Conservation (phyloP, 2,888 invertebrate species). For the Griposia aprilina region DNA sequence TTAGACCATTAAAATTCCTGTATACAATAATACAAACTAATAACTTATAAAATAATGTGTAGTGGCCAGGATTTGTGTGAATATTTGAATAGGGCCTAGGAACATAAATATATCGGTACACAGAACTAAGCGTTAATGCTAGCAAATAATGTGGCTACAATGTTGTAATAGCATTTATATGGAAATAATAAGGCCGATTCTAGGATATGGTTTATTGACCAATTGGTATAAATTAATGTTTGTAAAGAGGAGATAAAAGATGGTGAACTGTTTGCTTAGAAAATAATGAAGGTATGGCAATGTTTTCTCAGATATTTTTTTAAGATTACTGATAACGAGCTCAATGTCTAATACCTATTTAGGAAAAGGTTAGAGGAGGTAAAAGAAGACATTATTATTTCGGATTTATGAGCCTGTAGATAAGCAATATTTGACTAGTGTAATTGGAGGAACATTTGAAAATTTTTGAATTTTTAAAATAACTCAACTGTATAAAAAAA, state of each 20-base stretch:
- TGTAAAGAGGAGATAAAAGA: neutral
- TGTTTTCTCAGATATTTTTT: neutral
- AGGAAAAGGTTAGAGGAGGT: neutral
- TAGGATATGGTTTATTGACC: constrained; percentile 40
- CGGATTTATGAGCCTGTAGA: neutral
- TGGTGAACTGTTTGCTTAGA: neutral
- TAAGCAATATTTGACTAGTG: no score
- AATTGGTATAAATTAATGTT: constrained; percentile 39
- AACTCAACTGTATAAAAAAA: constrained; percentile 15
- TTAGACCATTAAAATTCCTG: constrained; percentile 17
- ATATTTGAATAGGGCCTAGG: constrained; percentile 46
- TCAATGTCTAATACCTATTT: neutral
- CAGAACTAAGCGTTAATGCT: constrained; percentile 47
- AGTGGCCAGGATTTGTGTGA: constrained; percentile 52
- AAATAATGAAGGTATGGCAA: neutral
- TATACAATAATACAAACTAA: constrained; percentile 39
- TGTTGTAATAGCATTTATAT: constrained; percentile 43
- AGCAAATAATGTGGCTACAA: constrained; percentile 41
- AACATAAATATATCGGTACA: constrained; percentile 43
- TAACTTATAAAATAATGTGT: constrained; percentile 57
- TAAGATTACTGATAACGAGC: neutral
- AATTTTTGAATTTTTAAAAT: no score
- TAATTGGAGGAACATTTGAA: no score
- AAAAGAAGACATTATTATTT: neutral
- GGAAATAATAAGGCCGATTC: constrained; percentile 44